Percentiles rank a stretch among this genome's conserved stretches.
phyloP scores from a whole-genome alignment of 2,888 invertebrate species.

The Neelides folsomi region DNA sequence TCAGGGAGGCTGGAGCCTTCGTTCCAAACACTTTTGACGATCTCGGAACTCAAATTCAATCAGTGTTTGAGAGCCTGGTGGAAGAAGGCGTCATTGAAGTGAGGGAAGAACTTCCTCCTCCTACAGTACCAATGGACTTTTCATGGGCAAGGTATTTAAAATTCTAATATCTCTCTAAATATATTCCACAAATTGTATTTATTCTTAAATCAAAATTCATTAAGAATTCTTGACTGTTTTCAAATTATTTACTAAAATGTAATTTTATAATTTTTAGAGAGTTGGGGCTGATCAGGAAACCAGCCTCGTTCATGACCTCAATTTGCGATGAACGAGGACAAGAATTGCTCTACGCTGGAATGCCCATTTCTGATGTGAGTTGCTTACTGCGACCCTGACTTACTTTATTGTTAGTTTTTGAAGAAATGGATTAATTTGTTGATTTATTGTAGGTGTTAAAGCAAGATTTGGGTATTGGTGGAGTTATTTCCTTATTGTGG shows the following conservation, averaged over 20 bases:
- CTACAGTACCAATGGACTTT: conserved; percentile 99
- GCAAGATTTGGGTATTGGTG: conserved; percentile 91
- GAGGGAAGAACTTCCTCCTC: conserved; percentile 84
- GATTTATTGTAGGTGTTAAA: conserved; percentile 54
- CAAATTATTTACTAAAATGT: background rate
- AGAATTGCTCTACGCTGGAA: conserved; percentile 91
- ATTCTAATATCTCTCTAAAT: too few species aligned
- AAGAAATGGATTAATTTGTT: background rate
- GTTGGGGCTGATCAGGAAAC: conserved; percentile 92
- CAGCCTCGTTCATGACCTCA: conserved; percentile 97
- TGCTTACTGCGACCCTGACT: conserved; percentile 2
- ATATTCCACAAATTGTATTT: too few species aligned
- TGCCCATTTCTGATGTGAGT: conserved; percentile 51
- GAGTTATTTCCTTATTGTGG: conserved; percentile 93
- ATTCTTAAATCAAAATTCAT: too few species aligned
- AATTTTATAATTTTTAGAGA: conserved; percentile 48
- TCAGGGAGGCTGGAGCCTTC: conserved; percentile 67
- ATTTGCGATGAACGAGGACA: conserved; percentile 98
- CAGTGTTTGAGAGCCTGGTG: conserved; percentile 62
- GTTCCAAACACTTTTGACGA: conserved; percentile 90
- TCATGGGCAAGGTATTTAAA: conserved; percentile 69
- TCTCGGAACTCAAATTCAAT: conserved; percentile 63
- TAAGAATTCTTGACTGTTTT: too few species aligned
- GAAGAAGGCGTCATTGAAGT: conserved; percentile 69
- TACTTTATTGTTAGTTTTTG: conserved; percentile 1